phyloP scores from a whole-genome alignment of 2,113 vertebrate species.

The Phalacrocorax pelagicus region DNA sequence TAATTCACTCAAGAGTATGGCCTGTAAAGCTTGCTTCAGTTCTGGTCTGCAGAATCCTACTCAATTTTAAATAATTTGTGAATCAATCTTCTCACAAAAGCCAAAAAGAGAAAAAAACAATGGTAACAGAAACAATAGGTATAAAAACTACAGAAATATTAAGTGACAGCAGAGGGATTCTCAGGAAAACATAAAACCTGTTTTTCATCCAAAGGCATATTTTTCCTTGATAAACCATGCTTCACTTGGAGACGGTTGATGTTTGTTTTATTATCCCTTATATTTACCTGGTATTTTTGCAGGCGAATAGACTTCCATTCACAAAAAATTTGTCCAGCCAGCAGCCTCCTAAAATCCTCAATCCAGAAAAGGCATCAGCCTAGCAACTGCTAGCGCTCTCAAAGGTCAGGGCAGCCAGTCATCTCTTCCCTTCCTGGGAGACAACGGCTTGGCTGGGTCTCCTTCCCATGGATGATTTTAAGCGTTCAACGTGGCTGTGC shows the following conservation, averaged over 20 bases:
- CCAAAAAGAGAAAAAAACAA: background rate
- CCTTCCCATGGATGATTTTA: background rate
- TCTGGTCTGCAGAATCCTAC: background rate
- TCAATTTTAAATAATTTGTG: background rate
- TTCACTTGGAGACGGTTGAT: background rate
- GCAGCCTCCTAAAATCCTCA: background rate
- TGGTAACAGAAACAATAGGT: background rate
- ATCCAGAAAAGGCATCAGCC: background rate
- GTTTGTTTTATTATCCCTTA: background rate
- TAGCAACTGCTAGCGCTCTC: background rate
- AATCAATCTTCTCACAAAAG: background rate
- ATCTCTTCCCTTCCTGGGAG: background rate
- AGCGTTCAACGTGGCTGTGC: background rate
- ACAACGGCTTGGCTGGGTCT: background rate
- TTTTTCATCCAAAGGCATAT: background rate
- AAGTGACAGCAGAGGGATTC: background rate
- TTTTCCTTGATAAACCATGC: background rate
- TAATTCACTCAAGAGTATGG: background rate
- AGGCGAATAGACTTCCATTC: background rate
- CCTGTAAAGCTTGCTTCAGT: background rate
- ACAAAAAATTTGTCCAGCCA: background rate
- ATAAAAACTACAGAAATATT: background rate
- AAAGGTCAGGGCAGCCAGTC: background rate
- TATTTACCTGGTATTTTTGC: background rate
- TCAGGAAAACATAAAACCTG: background rate